phyloP scores from a whole-genome alignment of 1,140 invertebrate genomes.

The Neodiprion virginianus region DNA sequence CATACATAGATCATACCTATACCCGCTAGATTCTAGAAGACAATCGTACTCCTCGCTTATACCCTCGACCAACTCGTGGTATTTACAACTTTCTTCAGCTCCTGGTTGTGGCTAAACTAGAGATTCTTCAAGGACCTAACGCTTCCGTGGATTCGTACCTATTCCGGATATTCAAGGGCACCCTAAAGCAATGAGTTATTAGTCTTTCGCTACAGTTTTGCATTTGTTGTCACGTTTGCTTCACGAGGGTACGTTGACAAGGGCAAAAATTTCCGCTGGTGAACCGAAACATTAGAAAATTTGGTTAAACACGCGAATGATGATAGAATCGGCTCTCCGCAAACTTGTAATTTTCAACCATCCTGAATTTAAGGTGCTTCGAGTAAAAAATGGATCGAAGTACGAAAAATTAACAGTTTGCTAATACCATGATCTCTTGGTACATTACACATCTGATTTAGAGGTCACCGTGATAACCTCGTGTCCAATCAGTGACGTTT shows the following conservation, averaged over 20 bases:
- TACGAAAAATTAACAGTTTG: too few species aligned
- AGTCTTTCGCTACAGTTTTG: not conserved
- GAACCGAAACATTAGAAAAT: too few species aligned
- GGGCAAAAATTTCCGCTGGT: too few species aligned
- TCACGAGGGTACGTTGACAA: not conserved
- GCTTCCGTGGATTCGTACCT: not conserved
- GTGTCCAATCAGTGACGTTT: not conserved
- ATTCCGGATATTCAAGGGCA: not conserved
- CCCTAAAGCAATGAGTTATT: not conserved
- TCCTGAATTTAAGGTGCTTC: too few species aligned
- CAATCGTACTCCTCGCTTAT: conserved; percentile 41
- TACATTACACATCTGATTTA: not conserved
- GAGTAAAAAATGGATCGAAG: too few species aligned
- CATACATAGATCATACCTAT: too few species aligned
- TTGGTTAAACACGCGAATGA: too few species aligned
- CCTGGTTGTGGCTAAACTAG: conserved; percentile 17
- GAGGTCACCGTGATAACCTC: not conserved
- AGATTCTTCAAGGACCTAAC: not conserved
- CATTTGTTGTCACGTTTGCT: not conserved
- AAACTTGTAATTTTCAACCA: too few species aligned
- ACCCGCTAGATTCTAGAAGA: conserved; percentile 43
- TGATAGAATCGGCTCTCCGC: too few species aligned
- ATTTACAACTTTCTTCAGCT: conserved; percentile 40
- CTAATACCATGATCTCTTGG: too few species aligned
- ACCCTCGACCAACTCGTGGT: conserved; percentile 29